phyloP scores from a whole-genome alignment of 1,140 invertebrate species.

The Portunus trituberculatus region DNA sequence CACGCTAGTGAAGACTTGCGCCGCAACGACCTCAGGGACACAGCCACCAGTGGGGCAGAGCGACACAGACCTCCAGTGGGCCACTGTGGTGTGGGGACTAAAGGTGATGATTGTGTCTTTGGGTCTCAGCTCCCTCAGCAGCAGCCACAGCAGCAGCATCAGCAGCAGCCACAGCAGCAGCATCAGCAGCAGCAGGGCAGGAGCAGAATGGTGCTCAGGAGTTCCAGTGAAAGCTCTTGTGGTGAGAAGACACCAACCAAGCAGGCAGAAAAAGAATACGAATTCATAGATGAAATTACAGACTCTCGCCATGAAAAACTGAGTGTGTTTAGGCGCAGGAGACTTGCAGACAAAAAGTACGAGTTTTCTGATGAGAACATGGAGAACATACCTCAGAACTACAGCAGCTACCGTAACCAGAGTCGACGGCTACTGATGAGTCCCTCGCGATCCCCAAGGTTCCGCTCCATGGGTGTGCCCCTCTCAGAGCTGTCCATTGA shows the following conservation, averaged over 20 bases:
- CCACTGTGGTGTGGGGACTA: conserved; percentile 35
- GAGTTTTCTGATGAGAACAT: conserved; percentile 91
- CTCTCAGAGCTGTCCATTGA: conserved; percentile 73
- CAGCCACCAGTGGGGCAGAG: conserved; percentile 30
- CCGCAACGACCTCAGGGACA: conserved; percentile 71
- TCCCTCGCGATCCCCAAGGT: conserved; percentile 72
- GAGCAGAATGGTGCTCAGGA: conserved; percentile 65
- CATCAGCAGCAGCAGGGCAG: conserved; percentile 38
- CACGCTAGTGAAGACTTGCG: conserved; percentile 68
- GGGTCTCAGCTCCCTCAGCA: neutral
- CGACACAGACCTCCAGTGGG: conserved; percentile 18
- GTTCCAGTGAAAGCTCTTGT: conserved; percentile 75
- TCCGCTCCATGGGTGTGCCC: conserved; percentile 67
- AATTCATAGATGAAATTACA: conserved; percentile 89
- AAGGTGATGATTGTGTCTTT: conserved; percentile 29
- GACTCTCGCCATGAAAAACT: conserved; percentile 87
- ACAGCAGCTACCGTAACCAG: conserved; percentile 76
- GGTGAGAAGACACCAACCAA: conserved; percentile 66
- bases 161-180: no score
- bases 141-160: conserved; percentile 35
- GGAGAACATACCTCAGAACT: conserved; percentile 83
- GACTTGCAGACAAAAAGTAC: conserved; percentile 94
- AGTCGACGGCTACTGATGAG: conserved; percentile 74
- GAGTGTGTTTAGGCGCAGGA: conserved; percentile 80
- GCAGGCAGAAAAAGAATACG: conserved; percentile 87